These are phyloP conservation scores for Agrilus planipennis DNA, from an alignment of 1,140 invertebrate species.

Conservation along the genomic window DNA sequence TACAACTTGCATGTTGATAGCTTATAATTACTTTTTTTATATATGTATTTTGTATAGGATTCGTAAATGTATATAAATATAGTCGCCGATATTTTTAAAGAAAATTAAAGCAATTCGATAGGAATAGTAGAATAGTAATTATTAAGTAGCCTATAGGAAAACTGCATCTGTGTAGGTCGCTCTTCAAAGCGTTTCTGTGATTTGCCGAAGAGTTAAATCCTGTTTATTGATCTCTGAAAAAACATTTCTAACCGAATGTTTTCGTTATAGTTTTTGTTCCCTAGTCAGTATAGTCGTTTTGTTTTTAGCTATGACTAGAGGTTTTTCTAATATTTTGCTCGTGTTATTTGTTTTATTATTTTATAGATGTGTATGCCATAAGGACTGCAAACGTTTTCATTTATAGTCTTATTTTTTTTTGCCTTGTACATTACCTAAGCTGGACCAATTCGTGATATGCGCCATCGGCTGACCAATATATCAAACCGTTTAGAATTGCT, in stretches of 20 bases:
- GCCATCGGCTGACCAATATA: constrained; percentile 16
- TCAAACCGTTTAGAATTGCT: constrained; percentile 12
- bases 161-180: constrained; percentile 28
- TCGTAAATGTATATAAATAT: constrained; percentile 16
- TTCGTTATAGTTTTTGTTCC: constrained; percentile 27
- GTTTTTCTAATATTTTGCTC: constrained; percentile 18
- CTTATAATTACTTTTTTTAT: constrained; percentile 16
- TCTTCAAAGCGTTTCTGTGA: constrained; percentile 37
- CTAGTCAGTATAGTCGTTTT: constrained; percentile 32
- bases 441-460: constrained; percentile 13
- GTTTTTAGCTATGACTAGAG: constrained; percentile 31
- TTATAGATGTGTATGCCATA: constrained; percentile 6
- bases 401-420: constrained; percentile 1
- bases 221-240: constrained; percentile 34
- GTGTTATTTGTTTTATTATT: constrained; percentile 12
- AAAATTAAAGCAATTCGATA: constrained; percentile 31
- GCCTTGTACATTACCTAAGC: constrained; percentile 15
- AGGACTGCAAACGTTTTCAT: constrained; percentile 4
- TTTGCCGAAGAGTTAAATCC: constrained; percentile 30
- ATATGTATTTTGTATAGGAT: constrained; percentile 11
- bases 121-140: constrained; percentile 20
- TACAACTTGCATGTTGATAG: constrained; percentile 14
- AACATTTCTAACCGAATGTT: constrained; percentile 30
- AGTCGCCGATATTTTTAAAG: constrained; percentile 30
- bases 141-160: constrained; percentile 17